Evolutionary conservation across 2,888 invertebrate genomes (phyloP).

Genomic region (Hecatera dysodea): DNA sequence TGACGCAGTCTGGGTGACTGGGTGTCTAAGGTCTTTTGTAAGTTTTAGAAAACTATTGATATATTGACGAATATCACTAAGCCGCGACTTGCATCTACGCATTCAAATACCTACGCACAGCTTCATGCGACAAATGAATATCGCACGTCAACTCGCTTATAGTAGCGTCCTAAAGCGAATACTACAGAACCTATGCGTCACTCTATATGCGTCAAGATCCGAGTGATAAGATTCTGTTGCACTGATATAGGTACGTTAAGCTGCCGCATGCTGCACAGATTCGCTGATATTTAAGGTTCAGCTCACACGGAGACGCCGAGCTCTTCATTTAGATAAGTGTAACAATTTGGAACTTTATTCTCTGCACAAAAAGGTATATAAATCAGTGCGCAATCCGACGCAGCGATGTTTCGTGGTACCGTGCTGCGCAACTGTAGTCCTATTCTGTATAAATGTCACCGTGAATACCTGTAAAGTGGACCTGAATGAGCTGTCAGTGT

Average conservation of each 20-base stretch:
- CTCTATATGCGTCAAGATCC: conserved; percentile 13
- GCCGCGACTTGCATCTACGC: too few species aligned
- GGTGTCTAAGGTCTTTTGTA: too few species aligned
- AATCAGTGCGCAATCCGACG: neutral
- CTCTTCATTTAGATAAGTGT: neutral
- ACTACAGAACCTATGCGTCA: conserved; percentile 20
- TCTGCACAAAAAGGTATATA: neutral
- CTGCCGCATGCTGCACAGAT: neutral
- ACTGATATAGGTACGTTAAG: conserved; percentile 13
- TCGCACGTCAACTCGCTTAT: neutral
- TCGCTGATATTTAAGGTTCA: conserved; percentile 13
- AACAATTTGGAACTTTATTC: neutral
- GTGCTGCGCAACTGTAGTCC: too few species aligned
- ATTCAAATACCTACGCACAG: neutral
- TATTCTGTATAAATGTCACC: too few species aligned
- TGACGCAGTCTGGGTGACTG: too few species aligned
- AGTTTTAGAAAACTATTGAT: neutral
- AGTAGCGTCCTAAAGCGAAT: neutral
- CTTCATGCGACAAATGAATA: neutral
- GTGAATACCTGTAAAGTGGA: too few species aligned
- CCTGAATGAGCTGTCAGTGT: too few species aligned
- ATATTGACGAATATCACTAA: neutral
- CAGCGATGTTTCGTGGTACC: too few species aligned
- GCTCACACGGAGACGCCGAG: conserved; percentile 25
- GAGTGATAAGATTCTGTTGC: conserved; percentile 32